Evolutionary conservation across 2,888 invertebrate species (phyloP).

Genomic region (Stenurella melanura): DNA sequence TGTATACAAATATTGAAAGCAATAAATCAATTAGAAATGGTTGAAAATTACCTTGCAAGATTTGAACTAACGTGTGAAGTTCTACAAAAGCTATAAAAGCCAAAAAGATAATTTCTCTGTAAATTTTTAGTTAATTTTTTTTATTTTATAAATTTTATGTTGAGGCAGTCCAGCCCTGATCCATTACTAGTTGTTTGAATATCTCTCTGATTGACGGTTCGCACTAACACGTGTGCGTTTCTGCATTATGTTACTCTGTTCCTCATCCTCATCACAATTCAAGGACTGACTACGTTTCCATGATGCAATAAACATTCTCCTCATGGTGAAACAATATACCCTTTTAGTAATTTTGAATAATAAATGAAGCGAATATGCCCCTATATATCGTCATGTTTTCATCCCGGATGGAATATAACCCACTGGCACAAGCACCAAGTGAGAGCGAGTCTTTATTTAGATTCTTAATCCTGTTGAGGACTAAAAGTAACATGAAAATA

Average conservation of each 20-base stretch:
- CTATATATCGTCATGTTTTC: slow-evolving; percentile 3
- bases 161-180: slow-evolving; percentile 3
- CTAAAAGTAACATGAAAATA: background rate
- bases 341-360: slow-evolving; percentile 7
- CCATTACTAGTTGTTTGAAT: background rate
- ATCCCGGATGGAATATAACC: background rate
- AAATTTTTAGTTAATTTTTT: too few species aligned
- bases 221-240: slow-evolving; percentile 24
- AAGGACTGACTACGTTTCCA: slow-evolving; percentile 21
- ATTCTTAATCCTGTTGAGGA: background rate
- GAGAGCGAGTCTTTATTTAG: background rate
- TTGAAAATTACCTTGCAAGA: too few species aligned
- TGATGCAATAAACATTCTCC: slow-evolving; percentile 14
- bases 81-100: too few species aligned
- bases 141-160: too few species aligned
- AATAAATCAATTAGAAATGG: too few species aligned
- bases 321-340: slow-evolving; percentile 16
- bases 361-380: slow-evolving; percentile 26
- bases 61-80: too few species aligned
- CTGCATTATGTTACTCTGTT: slow-evolving; percentile 33
- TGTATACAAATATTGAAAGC: too few species aligned
- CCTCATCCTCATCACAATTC: slow-evolving; percentile 16
- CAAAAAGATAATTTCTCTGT: too few species aligned
- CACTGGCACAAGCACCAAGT: background rate
- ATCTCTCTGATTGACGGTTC: slow-evolving; percentile 21